Evolutionary conservation across 2,797 vertebrate genomes (phyloP), one percentile per base, ranked within the genome.

Genomic region (Chiloscyllium punctatum): DNA sequence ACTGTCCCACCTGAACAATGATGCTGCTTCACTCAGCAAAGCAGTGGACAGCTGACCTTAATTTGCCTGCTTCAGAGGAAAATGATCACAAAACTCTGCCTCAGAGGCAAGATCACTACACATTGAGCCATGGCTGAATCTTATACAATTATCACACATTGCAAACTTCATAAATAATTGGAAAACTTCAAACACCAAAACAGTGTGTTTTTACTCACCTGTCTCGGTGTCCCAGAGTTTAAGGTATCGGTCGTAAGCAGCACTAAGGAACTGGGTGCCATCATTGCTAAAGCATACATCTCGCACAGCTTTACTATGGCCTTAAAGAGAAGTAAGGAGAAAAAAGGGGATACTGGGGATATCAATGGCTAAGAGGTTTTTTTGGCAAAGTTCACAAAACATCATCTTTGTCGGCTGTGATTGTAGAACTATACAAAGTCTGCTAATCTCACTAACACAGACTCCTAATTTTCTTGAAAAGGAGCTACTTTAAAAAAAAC

Each of bases 211-310:
- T 94, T 48, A 96, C 97, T 57, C 97, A 99, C 99, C 99, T 97
- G 99, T 99, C 97, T 99, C 99, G 0, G 99, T 97, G 97, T 99
- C 99, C 99, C 99, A 99, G 92, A 99, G 98, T 96, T 99, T 99
- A 30, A 99, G 98, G 96, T 99, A 99, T 71, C 99, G 98, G 96
- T 99, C 99, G 48, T 99, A 99, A 0, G 98, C 99, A 7, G 99
- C 99, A 0, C 99, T 99, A 96, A 99, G 98, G 96, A 99, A 99
- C 96, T 97, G 98, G 13, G 98, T 99, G 13, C 99, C 99, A 0
- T 96, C 98, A 96, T 99, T 99, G 96, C 99, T 99, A 96, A 98
- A 99, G 97, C 99, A 99, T 97, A 99, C 98, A 96, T 99, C 99
- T 96, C 99, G 97, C 96, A 99, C 99, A 27, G 99, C 99, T 98